Evolutionary conservation across 2,888 invertebrate species (phyloP), one percentile per base, ranked within the genome.

Genomic region (Drosophila helvetica): DNA sequence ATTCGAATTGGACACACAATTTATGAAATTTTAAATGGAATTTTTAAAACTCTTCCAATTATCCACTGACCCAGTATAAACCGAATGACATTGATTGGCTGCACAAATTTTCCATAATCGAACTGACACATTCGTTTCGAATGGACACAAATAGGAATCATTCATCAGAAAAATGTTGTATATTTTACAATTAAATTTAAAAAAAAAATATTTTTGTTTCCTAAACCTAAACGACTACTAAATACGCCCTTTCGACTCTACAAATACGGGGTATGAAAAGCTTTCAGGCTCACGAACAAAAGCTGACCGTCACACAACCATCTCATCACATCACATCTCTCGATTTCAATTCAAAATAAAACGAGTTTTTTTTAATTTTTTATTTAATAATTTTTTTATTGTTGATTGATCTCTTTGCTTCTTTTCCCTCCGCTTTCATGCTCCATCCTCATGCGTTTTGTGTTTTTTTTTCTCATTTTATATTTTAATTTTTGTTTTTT

Each of bases 311-410:
- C n/a, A 38, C 38, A 38, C n/a, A 38, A 38, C 38, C 38, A 6
- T 38, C 5, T 15, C 33, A 33, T 10, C 33, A 0, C 30, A 33
- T 43, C 3, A 9, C 17, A 22, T 22, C 22, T 5, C 1, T 22
- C 5, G 22, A 7, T 1, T 17, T 6, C 9, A 1, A 17, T 19
- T 43, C 0, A 25, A n/a, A 22, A 12, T 25, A 43, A 48, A 45
- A 33, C 18, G 2, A 17, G 25, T 17, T 22, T 56, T 42, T 61
- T 62, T 43, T 57, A 75, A 75, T 69, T 70, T 75, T 74, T 75
- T 79, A 87, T 74, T 71, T 72, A 69, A 70, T 75, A 70, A 70
- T 74, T 84, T 84, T 66, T 84, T 71, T 77, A 75, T 84, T 78
- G 74, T 81, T 75, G 79, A 76, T 75, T 86, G 77, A 81, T 79